Conservation (phyloP, 2,888 invertebrate species). For the Abscondita cerata region DNA sequence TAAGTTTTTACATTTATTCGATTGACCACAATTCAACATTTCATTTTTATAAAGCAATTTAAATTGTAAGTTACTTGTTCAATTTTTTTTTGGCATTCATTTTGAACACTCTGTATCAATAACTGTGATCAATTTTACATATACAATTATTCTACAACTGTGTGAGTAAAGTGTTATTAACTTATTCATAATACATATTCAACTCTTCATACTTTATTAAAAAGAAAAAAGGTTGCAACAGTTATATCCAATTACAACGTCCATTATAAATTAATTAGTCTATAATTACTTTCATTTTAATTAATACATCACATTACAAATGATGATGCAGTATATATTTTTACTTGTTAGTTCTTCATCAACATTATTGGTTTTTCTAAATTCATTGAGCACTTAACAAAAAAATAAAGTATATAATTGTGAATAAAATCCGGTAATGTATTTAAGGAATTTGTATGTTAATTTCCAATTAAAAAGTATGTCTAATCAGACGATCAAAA, state of each 20-base stretch:
- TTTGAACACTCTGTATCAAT: too few species aligned
- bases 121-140: too few species aligned
- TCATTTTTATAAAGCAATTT: too few species aligned
- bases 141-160: too few species aligned
- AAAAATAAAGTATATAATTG: not conserved
- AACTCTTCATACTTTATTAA: too few species aligned
- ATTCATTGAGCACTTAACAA: not conserved
- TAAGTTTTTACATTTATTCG: too few species aligned
- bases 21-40: too few species aligned
- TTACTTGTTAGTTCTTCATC: not conserved
- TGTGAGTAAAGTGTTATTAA: too few species aligned
- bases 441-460: constrained; percentile 13
- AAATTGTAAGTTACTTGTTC: too few species aligned
- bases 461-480: constrained; percentile 17
- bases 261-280: constrained; percentile 39
- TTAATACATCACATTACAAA: constrained; percentile 39
- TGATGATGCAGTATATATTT: too few species aligned
- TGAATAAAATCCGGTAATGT: not conserved
- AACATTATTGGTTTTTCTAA: not conserved
- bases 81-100: too few species aligned
- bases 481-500: constrained; percentile 15
- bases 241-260: constrained; percentile 35
- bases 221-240: constrained; percentile 7
- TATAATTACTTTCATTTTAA: constrained; percentile 40
- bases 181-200: too few species aligned